These are phyloP conservation scores for Drosophila saltans DNA, from an alignment of 1,140 invertebrate species.

Conservation along the genomic window DNA sequence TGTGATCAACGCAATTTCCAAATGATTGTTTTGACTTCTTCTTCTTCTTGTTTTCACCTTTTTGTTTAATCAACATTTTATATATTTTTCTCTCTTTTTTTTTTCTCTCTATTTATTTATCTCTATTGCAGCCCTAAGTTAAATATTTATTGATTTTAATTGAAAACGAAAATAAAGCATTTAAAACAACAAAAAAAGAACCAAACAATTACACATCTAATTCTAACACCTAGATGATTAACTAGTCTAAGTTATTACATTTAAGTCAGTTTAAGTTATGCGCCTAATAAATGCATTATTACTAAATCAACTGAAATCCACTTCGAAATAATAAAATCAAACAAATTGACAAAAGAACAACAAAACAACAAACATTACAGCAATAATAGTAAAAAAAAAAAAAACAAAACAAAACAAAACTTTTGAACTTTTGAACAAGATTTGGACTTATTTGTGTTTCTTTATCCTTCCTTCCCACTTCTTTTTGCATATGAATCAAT, in stretches of 20 bases:
- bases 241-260: constrained; percentile 51
- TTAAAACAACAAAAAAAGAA: background rate
- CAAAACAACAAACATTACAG: constrained; percentile 16
- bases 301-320: constrained; percentile 24
- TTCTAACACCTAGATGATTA: constrained; percentile 56
- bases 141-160: constrained; percentile 18
- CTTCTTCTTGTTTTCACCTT: constrained; percentile 13
- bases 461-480: constrained; percentile 79
- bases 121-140: constrained; percentile 51
- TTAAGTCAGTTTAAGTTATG: constrained; percentile 70
- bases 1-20: constrained; percentile 13
- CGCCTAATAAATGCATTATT: constrained; percentile 78
- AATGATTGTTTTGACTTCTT: constrained; percentile 19
- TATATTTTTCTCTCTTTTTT: constrained; percentile 27
- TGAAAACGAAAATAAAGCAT: constrained; percentile 42
- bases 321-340: constrained; percentile 14
- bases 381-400: constrained; percentile 31
- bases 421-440: constrained; percentile 66
- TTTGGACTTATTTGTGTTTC: constrained; percentile 81
- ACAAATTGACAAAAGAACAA: constrained; percentile 24
- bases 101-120: constrained; percentile 29
- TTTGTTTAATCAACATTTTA: constrained; percentile 22
- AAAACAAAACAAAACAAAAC: constrained; percentile 22
- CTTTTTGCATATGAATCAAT: constrained; percentile 76
- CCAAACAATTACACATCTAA: constrained; percentile 26